Evolutionary conservation across 2,888 invertebrate genomes (phyloP).

Genomic region (Ormia ochracea): DNA sequence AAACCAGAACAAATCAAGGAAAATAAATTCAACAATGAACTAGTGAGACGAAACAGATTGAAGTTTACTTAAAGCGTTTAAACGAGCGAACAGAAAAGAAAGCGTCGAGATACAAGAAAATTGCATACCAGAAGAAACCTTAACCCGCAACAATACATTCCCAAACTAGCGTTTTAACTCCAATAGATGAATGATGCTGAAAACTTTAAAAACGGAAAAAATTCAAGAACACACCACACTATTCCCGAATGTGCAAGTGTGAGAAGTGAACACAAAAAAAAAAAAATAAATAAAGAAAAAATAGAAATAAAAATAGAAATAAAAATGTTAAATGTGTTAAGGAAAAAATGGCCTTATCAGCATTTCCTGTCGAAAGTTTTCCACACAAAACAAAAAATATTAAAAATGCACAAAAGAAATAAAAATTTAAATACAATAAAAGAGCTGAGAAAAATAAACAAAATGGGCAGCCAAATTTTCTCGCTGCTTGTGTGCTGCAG

Average conservation of each 20-base stretch:
- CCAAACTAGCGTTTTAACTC: constrained; percentile 45
- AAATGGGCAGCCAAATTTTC: background rate
- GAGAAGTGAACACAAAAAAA: constrained; percentile 16
- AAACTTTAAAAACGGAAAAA: constrained; percentile 40
- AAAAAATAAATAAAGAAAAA: no score
- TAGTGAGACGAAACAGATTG: constrained; percentile 43
- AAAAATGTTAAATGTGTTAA: constrained; percentile 65
- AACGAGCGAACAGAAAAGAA: background rate
- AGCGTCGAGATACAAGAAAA: background rate
- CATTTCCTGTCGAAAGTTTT: constrained; percentile 77
- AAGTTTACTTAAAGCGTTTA: constrained; percentile 37
- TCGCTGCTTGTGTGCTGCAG: background rate
- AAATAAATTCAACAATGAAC: constrained; percentile 46
- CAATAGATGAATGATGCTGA: constrained; percentile 62
- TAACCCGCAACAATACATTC: constrained; percentile 54
- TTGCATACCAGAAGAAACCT: background rate
- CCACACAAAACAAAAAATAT: constrained; percentile 64
- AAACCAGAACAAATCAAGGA: constrained; percentile 57
- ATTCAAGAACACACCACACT: constrained; percentile 10
- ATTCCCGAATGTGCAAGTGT: constrained; percentile 63
- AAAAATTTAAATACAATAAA: constrained; percentile 36
- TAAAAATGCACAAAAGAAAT: constrained; percentile 20
- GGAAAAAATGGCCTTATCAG: constrained; percentile 76
- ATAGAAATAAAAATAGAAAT: no score
- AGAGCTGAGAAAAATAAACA: constrained; percentile 2